Evolutionary conservation across 2,888 invertebrate genomes (phyloP), one percentile per base, ranked within the genome.

Genomic region (Hypolimnas misippus): DNA sequence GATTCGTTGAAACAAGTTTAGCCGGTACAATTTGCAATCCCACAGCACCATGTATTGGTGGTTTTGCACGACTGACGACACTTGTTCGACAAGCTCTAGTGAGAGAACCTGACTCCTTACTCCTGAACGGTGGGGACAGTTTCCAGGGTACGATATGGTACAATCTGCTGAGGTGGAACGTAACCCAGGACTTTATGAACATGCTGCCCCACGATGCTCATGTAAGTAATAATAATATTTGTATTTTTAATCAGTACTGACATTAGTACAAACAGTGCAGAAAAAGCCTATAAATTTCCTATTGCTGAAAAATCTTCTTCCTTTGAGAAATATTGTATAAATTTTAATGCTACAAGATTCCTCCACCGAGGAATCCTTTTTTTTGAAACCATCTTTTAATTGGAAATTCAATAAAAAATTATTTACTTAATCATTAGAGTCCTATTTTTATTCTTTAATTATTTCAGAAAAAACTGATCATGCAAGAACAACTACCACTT

Each of bases 61-160:
- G 96, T 0, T 94, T 95, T 65, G 94, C 96, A 0, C 90, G 96
- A 1, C 88, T 95, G 0, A 92, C 94, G 2, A 91, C 94, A 0
- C 90, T 93, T 2, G 91, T 95, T 1, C 87, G 91, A 7, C 70
- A 87, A n/a, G 74, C 83, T 0, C 52, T 84, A 1, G 61, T 6
- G 0, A 81, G 83, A 17, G 83, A 97, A 8, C 97, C 97, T 0
- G 65, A 94, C 19, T 91, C 94, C 0, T 74, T 95, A 19, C 92
- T 95, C 5, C 81, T 95, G 8, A 94, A 95, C 63, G 95, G 92
- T 0, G 95, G 95, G 0, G 95, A 95, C 75, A 93, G 93, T 75
- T 95, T 93, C 75, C 95, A 95, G 75, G 95, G 95, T 0, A 95
- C 95, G 0, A 89, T 97, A 3, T 97, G 96, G 96, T 97, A 96